These are phyloP conservation scores for Volucella inflata DNA, from an alignment of 2,888 invertebrate species.

Conservation along the genomic window DNA sequence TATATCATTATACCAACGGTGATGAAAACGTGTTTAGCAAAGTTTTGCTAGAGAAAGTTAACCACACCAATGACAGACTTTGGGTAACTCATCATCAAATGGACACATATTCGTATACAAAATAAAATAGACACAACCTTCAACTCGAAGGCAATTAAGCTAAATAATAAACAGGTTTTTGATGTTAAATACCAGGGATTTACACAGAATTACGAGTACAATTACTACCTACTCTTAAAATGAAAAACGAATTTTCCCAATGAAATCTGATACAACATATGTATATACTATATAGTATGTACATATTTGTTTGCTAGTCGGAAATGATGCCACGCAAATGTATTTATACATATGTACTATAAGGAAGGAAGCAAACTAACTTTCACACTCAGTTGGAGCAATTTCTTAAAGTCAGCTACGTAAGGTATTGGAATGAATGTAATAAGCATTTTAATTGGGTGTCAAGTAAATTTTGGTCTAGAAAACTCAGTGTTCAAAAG, in stretches of 20 bases:
- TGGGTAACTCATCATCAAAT: conserved; percentile 40
- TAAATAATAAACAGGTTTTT: conserved; percentile 65
- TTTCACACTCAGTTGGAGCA: no score
- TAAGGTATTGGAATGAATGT: conserved; percentile 42
- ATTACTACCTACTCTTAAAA: conserved; percentile 24
- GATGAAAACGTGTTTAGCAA: conserved; percentile 38
- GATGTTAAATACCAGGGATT: conserved; percentile 61
- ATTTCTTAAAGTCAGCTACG: conserved; percentile 21
- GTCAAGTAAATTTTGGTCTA: conserved; percentile 49
- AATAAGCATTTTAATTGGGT: conserved; percentile 63
- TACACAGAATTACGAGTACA: conserved; percentile 55
- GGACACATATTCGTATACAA: conserved; percentile 35
- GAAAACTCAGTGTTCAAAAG: neutral
- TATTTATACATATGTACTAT: conserved; percentile 66
- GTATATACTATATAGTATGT: conserved; percentile 60
- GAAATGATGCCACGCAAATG: conserved; percentile 28
- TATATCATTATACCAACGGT: conserved; percentile 39
- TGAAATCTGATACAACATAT: conserved; percentile 53
- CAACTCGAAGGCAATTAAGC: conserved; percentile 52
- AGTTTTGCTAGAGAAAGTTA: conserved; percentile 16
- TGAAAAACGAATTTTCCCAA: conserved; percentile 48
- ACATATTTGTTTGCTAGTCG: conserved; percentile 8
- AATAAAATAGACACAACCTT: conserved; percentile 36
- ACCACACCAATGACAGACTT: conserved; percentile 20
- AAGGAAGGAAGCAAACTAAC: conserved; percentile 15